Conservation (phyloP, 2,113 vertebrate genomes). For the Corythaeola cristata region DNA sequence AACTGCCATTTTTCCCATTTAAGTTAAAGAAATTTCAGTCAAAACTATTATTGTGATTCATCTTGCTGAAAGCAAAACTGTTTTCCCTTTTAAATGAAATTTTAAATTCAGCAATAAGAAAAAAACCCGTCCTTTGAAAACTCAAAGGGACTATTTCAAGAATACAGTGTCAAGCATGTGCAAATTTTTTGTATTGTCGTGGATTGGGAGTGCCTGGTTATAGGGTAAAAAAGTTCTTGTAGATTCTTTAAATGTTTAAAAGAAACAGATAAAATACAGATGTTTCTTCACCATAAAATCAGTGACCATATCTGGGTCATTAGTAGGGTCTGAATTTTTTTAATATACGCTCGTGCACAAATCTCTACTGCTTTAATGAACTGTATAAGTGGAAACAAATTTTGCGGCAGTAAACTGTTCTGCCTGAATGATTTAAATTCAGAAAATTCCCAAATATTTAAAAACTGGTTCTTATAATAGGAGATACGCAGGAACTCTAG, state of each 20-base stretch:
- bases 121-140: not conserved
- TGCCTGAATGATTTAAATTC: slow-evolving; percentile 10
- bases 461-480: not conserved
- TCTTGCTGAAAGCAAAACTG: not conserved
- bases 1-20: not conserved
- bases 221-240: not conserved
- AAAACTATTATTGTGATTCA: not conserved
- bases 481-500: not conserved
- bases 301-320: slow-evolving; percentile 10
- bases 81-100: not conserved
- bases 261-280: slow-evolving; percentile 30
- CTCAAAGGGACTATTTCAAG: not conserved
- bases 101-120: not conserved
- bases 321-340: not conserved
- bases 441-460: slow-evolving; percentile 28
- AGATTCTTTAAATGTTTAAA: slow-evolving; percentile 9
- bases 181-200: not conserved
- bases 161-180: not conserved
- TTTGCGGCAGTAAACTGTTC: slow-evolving; percentile 3
- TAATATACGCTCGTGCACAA: not conserved
- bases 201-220: not conserved
- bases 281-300: slow-evolving; percentile 40
- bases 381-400: slow-evolving; percentile 45
- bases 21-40: not conserved
- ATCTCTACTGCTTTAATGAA: slow-evolving; percentile 23